A percentile compares a stretch with the other conserved stretches of the same genome.
These are phyloP conservation scores for Philotrypesis tridentata DNA, from an alignment of 1,140 invertebrate genomes.

Conservation along the genomic window DNA sequence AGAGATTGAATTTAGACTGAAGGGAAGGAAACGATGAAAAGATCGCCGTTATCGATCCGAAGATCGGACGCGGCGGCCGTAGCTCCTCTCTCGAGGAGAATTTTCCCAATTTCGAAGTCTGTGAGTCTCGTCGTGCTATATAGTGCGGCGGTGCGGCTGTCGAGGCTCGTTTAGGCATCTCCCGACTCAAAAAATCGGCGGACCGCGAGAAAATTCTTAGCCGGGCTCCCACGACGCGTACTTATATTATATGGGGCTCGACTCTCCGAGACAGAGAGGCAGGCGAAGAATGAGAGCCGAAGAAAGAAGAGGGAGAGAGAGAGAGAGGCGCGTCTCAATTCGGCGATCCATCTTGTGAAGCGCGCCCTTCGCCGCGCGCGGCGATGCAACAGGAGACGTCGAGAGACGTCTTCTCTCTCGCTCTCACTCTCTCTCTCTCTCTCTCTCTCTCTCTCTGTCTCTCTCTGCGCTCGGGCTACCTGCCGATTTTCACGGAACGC, in stretches of 20 bases:
- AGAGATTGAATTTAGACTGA: background rate
- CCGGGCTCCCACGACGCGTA: constrained; percentile 21
- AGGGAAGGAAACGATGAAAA: too few relatives aligned
- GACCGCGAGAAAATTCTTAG: constrained; percentile 24
- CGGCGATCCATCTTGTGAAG: constrained; percentile 38
- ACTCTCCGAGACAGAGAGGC: background rate
- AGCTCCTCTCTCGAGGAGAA: too few relatives aligned
- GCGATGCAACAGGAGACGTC: constrained; percentile 26
- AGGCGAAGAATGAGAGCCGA: background rate
- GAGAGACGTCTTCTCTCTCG: too few relatives aligned
- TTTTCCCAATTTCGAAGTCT: constrained; percentile 15
- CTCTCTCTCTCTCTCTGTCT: background rate
- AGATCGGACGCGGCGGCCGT: too few relatives aligned
- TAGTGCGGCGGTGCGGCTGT: too few relatives aligned
- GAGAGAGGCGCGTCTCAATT: constrained; percentile 37
- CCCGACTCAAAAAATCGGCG: constrained; percentile 9
- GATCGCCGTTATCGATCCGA: background rate
- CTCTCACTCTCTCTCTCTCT: background rate
- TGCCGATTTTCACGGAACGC: constrained; percentile 59
- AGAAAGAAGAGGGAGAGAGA: constrained; percentile 8
- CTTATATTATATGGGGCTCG: background rate
- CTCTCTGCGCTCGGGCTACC: constrained; percentile 53
- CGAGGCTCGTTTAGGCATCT: background rate
- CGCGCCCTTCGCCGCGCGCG: constrained; percentile 2
- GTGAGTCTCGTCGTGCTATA: too few relatives aligned